Evolutionary conservation across 2,888 invertebrate species (phyloP).

Genomic region (Drosophila birchii): DNA sequence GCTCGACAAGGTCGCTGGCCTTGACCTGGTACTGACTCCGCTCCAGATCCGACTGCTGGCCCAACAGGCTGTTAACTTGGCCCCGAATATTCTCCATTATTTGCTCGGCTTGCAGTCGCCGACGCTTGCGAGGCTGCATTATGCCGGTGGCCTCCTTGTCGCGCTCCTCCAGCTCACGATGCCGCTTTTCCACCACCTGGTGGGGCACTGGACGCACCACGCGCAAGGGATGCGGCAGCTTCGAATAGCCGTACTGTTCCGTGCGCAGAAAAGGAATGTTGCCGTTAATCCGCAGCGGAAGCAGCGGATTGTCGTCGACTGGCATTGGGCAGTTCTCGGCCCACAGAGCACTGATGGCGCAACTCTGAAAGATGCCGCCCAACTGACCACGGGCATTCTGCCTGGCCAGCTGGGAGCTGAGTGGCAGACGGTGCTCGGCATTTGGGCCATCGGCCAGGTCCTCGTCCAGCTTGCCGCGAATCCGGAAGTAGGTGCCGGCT

Average conservation of each 20-base stretch:
- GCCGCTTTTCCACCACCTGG: slow-evolving; percentile 71
- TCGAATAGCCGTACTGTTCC: slow-evolving; percentile 54
- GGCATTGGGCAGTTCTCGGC: slow-evolving; percentile 71
- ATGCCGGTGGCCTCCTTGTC: not conserved
- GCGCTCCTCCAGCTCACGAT: slow-evolving; percentile 4
- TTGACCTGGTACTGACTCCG: not conserved
- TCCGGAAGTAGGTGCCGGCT: slow-evolving; percentile 81
- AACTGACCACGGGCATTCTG: slow-evolving; percentile 76
- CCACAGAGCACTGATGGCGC: slow-evolving; percentile 81
- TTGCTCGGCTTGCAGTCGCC: slow-evolving; percentile 40
- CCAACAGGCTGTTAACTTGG: not conserved
- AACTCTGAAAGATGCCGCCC: slow-evolving; percentile 82
- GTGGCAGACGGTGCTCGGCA: slow-evolving; percentile 67
- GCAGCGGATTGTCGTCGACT: no score
- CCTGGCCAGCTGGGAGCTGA: slow-evolving; percentile 82
- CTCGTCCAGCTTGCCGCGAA: slow-evolving; percentile 67
- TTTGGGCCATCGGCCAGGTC: slow-evolving; percentile 48
- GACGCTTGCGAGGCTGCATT: slow-evolving; percentile 44
- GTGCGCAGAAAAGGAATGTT: slow-evolving; percentile 82
- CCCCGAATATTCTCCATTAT: slow-evolving; percentile 7
- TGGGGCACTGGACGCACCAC: slow-evolving; percentile 75
- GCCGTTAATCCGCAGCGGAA: not conserved
- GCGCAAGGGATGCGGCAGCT: slow-evolving; percentile 34
- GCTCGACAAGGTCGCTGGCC: slow-evolving; percentile 28
- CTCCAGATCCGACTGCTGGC: not conserved